Base-by-base conservation (phyloP, 2,113 vertebrate genomes). In the Pedionomus torquatus region DNA sequence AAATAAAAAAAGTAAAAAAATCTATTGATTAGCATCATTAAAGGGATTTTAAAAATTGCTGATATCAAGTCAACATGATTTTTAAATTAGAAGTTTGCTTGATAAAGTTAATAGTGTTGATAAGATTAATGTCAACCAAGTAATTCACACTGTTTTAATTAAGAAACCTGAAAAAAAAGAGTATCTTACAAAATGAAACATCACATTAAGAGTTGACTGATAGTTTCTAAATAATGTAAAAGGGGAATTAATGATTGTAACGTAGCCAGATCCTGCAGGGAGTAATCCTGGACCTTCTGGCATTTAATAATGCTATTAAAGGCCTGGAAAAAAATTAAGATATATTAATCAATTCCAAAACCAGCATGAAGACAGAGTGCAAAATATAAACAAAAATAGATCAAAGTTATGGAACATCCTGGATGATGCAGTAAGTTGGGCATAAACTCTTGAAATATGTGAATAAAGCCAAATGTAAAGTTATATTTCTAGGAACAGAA, bases 311-410 rank as follows among this genome's bases (percentile, higher is more conserved):
- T 70, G 21, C 6, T 63, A 43, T 71, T 94, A 89, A 21, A 78
- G 17, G 13, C 15, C 6, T 49, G 39, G 9, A 74, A 69, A 58
- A 89, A 90, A 93, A 84, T 46, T 76, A 63, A 68, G n/a, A 87
- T 78, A 20, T n/a, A 12, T 64, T 91, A 84, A 78, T 86, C 30
- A 77, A 52, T 78, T 95, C 69, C 64, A 58, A 91, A 94, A 91
- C 0, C 55, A 91, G 48, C 60, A 51, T 35, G 80, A 84, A 91
- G 64, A 37, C 0, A 1, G 92, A 74, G 25, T 78, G 12, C 17
- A 84, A 78, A 78, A 78, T 52, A 68, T 19, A 81, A 89, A 66
- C 43, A 66, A 84, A 95, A 96, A 89, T 58, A 95, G 25, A 58
- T 15, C 5, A 51, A 78, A 78, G 31, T 75, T 91, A 81, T 60